Percentiles rank a stretch among this genome's conserved stretches.
Conservation (phyloP, 2,888 invertebrate species). For the Rambutsinella grinnellia region DNA sequence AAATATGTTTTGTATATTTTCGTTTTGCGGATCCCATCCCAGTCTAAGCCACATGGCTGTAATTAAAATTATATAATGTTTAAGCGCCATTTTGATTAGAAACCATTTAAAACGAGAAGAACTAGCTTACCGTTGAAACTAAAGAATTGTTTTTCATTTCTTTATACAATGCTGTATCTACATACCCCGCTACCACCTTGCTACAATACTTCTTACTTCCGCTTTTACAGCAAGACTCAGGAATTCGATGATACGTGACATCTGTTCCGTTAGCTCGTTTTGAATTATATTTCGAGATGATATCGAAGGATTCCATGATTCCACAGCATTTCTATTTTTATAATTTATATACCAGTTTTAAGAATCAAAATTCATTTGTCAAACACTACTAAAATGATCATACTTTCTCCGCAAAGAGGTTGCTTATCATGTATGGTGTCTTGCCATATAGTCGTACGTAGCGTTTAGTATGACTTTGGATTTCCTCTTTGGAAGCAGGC, state of each 20-base stretch:
- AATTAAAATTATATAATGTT: too few species aligned
- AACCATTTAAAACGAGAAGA: too few species aligned
- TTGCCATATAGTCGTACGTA: conserved; percentile 13
- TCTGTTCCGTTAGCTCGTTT: not conserved
- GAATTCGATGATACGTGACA: conserved; percentile 12
- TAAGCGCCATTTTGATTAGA: too few species aligned
- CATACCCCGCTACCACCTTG: too few species aligned
- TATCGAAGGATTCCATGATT: conserved; percentile 17
- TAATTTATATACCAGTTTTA: not conserved
- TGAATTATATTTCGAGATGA: too few species aligned
- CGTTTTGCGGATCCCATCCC: too few species aligned
- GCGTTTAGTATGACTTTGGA: conserved; percentile 2
- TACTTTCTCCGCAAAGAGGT: conserved; percentile 18
- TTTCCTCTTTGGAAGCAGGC: not conserved
- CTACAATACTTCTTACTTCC: not conserved
- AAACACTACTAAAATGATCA: not conserved
- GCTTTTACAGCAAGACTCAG: conserved; percentile 17
- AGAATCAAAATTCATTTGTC: not conserved
- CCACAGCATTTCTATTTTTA: conserved; percentile 45
- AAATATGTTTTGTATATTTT: not conserved
- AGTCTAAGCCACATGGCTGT: too few species aligned
- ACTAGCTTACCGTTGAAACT: too few species aligned
- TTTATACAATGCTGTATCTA: too few species aligned
- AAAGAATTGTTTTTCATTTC: too few species aligned
- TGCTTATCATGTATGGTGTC: conserved; percentile 12